These are phyloP conservation scores for Calephelis nemesis DNA, from an alignment of 1,140 invertebrate species.

Conservation along the genomic window DNA sequence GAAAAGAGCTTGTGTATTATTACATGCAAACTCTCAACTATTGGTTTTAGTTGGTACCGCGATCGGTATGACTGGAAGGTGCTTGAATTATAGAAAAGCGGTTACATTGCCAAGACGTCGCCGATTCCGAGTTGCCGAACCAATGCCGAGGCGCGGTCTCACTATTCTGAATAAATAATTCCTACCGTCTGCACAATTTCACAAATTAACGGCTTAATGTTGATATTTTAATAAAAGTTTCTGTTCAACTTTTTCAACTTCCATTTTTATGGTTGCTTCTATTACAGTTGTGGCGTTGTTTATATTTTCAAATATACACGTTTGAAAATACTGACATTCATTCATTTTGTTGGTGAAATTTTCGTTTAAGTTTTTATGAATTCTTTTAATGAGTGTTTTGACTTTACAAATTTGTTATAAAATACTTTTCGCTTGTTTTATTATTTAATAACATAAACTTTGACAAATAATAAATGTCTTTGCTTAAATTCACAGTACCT, in stretches of 20 bases:
- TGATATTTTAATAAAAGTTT: constrained; percentile 77
- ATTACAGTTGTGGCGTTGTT: constrained; percentile 67
- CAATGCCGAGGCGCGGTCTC: constrained; percentile 52
- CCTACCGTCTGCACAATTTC: constrained; percentile 75
- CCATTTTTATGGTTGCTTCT: constrained; percentile 68
- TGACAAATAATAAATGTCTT: too few species aligned
- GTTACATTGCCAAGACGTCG: constrained; percentile 49
- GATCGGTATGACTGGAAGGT: constrained; percentile 29
- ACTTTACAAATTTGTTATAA: not conserved
- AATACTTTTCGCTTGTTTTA: too few species aligned
- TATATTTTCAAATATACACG: constrained; percentile 60
- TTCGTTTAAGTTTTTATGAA: not conserved
- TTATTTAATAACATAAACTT: too few species aligned
- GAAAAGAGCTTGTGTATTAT: constrained; percentile 22
- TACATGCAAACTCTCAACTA: constrained; percentile 30
- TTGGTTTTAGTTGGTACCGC: constrained; percentile 27
- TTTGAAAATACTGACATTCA: constrained; percentile 11
- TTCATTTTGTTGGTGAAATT: not conserved
- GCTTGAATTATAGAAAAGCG: constrained; percentile 68
- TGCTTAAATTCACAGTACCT: too few species aligned
- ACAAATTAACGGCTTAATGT: constrained; percentile 76
- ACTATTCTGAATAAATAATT: constrained; percentile 73
- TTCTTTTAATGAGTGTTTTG: not conserved
- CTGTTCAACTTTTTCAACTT: constrained; percentile 59
- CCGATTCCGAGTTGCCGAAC: constrained; percentile 44